Conservation (phyloP, 1,140 invertebrate genomes). For the Drosophila pruinosa region DNA sequence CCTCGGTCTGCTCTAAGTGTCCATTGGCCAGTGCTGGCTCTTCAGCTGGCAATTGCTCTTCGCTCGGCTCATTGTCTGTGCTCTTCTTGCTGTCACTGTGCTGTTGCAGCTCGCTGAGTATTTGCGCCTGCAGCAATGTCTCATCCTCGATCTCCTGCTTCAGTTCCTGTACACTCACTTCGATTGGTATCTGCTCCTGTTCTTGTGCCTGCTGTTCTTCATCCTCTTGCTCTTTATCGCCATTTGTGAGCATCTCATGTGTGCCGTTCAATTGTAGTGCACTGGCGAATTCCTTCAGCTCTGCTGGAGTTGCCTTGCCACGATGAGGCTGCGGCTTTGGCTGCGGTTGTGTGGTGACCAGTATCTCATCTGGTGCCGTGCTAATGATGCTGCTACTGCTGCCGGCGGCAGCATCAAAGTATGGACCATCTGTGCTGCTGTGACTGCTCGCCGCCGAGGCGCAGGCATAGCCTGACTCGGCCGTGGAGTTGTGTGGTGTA, state of each 20-base stretch:
- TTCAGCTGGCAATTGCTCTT: conserved; percentile 10
- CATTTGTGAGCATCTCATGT: conserved; percentile 38
- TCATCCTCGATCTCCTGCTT: conserved; percentile 36
- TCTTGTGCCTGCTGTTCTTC: background rate
- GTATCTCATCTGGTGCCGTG: conserved; percentile 23
- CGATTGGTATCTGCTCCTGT: background rate
- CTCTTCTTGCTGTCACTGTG: conserved; percentile 48
- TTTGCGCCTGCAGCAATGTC: conserved; percentile 58
- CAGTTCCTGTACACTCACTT: too few relatives aligned
- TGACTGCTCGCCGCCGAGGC: conserved; percentile 80
- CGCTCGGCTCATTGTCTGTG: background rate
- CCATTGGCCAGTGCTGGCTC: conserved; percentile 39
- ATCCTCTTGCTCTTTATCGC: conserved; percentile 28
- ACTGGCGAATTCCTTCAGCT: conserved; percentile 40
- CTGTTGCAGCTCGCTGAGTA: conserved; percentile 67
- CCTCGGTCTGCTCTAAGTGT: conserved; percentile 20
- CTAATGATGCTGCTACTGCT: conserved; percentile 40
- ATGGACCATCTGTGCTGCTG: conserved; percentile 83
- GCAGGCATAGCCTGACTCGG: conserved; percentile 84
- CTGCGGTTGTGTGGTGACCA: conserved; percentile 47
- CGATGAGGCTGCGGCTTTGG: conserved; percentile 1
- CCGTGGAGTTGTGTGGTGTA: conserved; percentile 83
- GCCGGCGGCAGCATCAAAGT: conserved; percentile 83
- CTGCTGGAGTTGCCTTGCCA: conserved; percentile 27
- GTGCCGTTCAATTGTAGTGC: conserved; percentile 50